A percentile compares a stretch with the other conserved stretches of the same genome.
Conservation (phyloP, 2,888 invertebrate genomes). For the Melanophora roralis region DNA sequence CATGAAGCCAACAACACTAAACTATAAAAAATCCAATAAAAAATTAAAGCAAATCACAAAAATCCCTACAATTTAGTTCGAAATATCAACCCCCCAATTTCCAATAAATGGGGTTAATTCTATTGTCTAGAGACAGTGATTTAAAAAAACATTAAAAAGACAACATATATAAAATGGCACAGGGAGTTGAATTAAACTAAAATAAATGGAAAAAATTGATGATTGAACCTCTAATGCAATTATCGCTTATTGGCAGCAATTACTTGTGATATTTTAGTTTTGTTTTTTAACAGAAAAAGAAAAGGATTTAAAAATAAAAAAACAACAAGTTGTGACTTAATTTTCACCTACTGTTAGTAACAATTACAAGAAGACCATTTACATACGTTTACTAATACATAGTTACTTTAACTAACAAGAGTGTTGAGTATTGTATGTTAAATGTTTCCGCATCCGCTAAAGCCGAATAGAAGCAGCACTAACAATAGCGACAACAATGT, state of each 20-base stretch:
- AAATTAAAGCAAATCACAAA: not conserved
- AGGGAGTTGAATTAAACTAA: not conserved
- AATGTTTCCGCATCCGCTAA: constrained; percentile 58
- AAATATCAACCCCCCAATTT: constrained; percentile 13
- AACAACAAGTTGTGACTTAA: constrained; percentile 24
- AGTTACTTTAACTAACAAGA: not conserved
- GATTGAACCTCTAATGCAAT: constrained; percentile 70
- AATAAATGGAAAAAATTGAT: constrained; percentile 6
- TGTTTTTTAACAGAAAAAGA: not conserved
- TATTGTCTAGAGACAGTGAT: constrained; percentile 35
- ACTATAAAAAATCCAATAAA: not conserved
- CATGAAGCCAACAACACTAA: constrained; percentile 2
- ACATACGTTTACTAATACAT: not conserved
- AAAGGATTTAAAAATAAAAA: not conserved
- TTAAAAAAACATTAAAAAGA: constrained; percentile 9
- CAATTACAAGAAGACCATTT: constrained; percentile 9
- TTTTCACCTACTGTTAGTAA: constrained; percentile 35
- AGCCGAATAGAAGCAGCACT: constrained; percentile 4
- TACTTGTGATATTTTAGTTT: constrained; percentile 51
- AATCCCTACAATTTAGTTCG: too few relatives aligned
- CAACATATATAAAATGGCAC: not conserved
- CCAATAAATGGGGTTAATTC: constrained; percentile 57
- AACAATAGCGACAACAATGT: not conserved
- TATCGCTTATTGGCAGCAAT: constrained; percentile 73
- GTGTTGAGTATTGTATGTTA: constrained; percentile 41